Percentiles rank a stretch among this genome's conserved stretches.
Evolutionary conservation across 1,140 invertebrate genomes (phyloP).

Genomic region (Spodoptera frugiperda): DNA sequence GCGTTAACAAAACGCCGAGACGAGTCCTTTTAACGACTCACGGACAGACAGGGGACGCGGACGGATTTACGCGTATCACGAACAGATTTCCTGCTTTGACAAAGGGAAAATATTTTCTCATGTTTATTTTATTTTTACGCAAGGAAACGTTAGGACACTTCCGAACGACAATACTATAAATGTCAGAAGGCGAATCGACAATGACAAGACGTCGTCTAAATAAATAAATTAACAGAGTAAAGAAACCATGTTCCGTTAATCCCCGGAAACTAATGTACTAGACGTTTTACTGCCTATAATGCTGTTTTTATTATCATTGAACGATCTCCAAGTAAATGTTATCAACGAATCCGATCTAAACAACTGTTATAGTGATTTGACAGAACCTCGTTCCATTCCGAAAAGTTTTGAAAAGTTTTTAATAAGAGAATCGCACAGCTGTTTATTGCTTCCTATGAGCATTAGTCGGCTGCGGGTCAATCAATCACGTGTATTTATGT

Average conservation of each 20-base stretch:
- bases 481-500: constrained; percentile 84
- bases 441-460: constrained; percentile 81
- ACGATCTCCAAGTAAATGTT: constrained; percentile 43
- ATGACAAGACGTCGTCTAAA: constrained; percentile 44
- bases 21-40: constrained; percentile 72
- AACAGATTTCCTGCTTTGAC: constrained; percentile 79
- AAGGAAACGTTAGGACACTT: constrained; percentile 51
- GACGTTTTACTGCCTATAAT: constrained; percentile 40
- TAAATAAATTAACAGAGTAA: constrained; percentile 43
- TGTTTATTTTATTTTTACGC: constrained; percentile 65
- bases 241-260: constrained; percentile 45
- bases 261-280: constrained; percentile 47
- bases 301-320: constrained; percentile 43
- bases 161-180: constrained; percentile 54
- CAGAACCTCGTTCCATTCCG: constrained; percentile 42
- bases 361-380: constrained; percentile 57
- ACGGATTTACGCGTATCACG: constrained; percentile 79
- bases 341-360: constrained; percentile 41
- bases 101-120: constrained; percentile 71
- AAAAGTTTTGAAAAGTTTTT: constrained; percentile 60
- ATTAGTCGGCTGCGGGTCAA: constrained; percentile 81
- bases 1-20: constrained; percentile 73
- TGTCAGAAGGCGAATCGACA: constrained; percentile 43
- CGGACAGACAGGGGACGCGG: constrained; percentile 75
- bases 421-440: constrained; percentile 68